Percentiles rank a stretch among this genome's conserved stretches.
phyloP scores from a whole-genome alignment of 2,888 invertebrate genomes.

The Scrobipalpa atriplicella region DNA sequence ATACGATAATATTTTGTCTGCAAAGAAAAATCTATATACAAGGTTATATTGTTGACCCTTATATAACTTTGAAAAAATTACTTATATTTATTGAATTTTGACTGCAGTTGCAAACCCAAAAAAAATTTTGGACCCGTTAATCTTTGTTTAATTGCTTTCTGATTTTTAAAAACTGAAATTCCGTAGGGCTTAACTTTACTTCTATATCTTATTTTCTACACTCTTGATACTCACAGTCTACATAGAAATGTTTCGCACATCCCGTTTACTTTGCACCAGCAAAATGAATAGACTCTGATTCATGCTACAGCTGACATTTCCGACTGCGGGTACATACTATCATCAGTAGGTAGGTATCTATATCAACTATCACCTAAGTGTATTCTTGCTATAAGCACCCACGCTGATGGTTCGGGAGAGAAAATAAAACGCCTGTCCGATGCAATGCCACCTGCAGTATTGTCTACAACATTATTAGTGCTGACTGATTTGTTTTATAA shows the following conservation, averaged over 20 bases:
- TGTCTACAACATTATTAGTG: neutral
- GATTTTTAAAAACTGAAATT: too few species aligned
- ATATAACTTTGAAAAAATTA: too few species aligned
- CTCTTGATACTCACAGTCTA: neutral
- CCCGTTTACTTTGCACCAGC: constrained; percentile 29
- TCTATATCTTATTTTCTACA: neutral
- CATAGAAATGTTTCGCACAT: neutral
- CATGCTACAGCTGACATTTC: constrained; percentile 48
- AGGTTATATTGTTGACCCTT: neutral
- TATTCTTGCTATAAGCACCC: constrained; percentile 14
- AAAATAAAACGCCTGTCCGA: constrained; percentile 20
- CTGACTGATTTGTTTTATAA: neutral
- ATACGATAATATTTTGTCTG: neutral
- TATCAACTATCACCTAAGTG: neutral
- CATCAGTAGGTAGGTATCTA: neutral
- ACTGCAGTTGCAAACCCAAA: too few species aligned
- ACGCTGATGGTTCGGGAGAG: constrained; percentile 23
- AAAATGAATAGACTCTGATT: constrained; percentile 20
- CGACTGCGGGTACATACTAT: constrained; percentile 32
- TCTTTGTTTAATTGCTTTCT: too few species aligned
- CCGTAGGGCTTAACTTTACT: too few species aligned
- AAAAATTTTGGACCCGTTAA: too few species aligned
- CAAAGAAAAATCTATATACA: neutral
- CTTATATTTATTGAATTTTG: too few species aligned
- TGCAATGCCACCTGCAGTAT: constrained; percentile 9